phyloP scores from a whole-genome alignment of 2,888 invertebrate genomes.

The Thereva nobilitata region DNA sequence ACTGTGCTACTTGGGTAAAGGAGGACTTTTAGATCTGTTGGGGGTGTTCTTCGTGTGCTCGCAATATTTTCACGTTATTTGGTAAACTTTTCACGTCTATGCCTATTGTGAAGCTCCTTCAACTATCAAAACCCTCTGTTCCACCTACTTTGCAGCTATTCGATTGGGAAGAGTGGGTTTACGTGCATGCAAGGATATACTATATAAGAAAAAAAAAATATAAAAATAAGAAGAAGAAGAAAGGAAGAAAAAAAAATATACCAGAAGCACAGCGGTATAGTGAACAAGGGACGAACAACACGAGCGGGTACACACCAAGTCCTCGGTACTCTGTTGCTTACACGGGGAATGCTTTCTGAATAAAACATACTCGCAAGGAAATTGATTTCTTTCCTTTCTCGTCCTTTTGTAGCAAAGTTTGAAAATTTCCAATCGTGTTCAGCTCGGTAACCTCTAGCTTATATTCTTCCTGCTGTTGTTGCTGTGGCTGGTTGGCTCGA shows the following conservation, averaged over 20 bases:
- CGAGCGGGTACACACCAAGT: background rate
- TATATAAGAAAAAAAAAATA: background rate
- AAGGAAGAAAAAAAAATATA: background rate
- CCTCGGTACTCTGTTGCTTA: slow-evolving; percentile 7
- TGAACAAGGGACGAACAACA: background rate
- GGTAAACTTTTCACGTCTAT: slow-evolving; percentile 27
- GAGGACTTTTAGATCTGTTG: no score
- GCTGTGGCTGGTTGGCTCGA: no score
- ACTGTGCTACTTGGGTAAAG: slow-evolving; percentile 2
- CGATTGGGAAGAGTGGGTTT: slow-evolving; percentile 23
- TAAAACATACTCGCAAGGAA: slow-evolving; percentile 25
- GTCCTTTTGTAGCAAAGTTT: slow-evolving; percentile 1
- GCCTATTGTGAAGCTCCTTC: slow-evolving; percentile 27
- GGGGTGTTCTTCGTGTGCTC: background rate
- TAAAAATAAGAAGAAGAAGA: no score
- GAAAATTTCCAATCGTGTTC: slow-evolving; percentile 19
- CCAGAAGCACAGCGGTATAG: background rate
- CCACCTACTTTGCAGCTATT: slow-evolving; percentile 27
- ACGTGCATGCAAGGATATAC: slow-evolving; percentile 4
- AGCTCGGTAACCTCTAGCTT: no score
- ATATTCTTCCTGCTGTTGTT: no score
- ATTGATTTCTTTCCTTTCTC: slow-evolving; percentile 25
- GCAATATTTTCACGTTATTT: slow-evolving; percentile 30
- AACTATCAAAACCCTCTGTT: slow-evolving; percentile 34
- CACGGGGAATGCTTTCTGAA: slow-evolving; percentile 15